Conservation (phyloP, 2,797 vertebrate species). For the Nothura maculosa region DNA sequence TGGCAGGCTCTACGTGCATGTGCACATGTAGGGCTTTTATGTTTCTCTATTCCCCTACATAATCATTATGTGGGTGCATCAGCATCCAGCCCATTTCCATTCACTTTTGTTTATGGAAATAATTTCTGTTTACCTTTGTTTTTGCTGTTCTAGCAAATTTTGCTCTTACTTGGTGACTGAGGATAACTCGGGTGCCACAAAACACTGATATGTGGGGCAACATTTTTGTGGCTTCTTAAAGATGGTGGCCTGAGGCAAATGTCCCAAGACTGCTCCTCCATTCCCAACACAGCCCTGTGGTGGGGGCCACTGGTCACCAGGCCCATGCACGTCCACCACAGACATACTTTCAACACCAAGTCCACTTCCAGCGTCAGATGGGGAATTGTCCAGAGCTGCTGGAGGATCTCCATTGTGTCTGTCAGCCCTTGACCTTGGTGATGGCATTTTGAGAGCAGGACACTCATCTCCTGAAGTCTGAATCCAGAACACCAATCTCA, state of each 20-base stretch:
- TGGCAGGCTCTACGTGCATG: neutral
- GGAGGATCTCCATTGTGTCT: neutral
- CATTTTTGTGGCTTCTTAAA: neutral
- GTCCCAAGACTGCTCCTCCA: neutral
- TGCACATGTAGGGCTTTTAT: slow-evolving; percentile 6
- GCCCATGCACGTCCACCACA: no score
- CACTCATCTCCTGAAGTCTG: neutral
- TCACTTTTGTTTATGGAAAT: neutral
- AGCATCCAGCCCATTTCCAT: neutral
- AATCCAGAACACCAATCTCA: neutral
- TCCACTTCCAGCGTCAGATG: no score
- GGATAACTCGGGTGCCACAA: neutral
- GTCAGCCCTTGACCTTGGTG: fast-evolving
- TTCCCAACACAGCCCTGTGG: neutral
- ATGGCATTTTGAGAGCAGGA: neutral
- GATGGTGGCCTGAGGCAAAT: fast-evolving
- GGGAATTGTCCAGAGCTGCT: neutral
- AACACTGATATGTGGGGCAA: neutral
- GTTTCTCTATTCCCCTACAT: neutral
- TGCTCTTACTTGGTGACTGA: neutral
- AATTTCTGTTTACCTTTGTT: neutral
- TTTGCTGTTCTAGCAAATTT: neutral
- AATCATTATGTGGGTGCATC: neutral
- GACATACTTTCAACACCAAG: neutral
- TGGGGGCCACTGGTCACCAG: no score